Base-by-base conservation (phyloP, 2,113 vertebrate genomes). In the Kryptolebias marmoratus region DNA sequence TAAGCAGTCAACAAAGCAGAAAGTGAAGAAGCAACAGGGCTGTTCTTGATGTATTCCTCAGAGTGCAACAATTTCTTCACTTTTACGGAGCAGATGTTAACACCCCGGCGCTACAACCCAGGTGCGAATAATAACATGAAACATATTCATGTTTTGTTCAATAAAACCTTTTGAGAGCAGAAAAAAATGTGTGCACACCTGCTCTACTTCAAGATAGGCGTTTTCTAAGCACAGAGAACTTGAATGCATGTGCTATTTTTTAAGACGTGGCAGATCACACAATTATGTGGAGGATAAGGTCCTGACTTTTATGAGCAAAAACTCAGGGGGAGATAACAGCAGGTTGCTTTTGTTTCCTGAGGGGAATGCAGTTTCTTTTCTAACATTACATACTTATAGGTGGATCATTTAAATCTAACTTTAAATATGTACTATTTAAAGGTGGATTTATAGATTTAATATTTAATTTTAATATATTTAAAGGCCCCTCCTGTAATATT, bases 1-100 rank as follows among this genome's bases (percentile, higher is more conserved):
- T 77, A 80, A 60, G 73, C 61, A 80, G 62, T 59, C 58, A 77
- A 80, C 73, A 79, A 76, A 83, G 61, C 72, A 79, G 74, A 83
- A 64, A 73, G 56, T 3, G 5, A 48, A 11, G 18, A 75, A 59
- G 64, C 14, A 3, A 71, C 12, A 18, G 45, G 66, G 48, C 2
- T 67, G 44, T 82, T 54, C 62, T 79, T 55, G 14, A 70, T 27
- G 16, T 73, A 64, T 72, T 75, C 42, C 63, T 73, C 48, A 6
- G 68, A 66, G 68, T 60, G 31, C 18, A 53, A 50, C 55, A 52
- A 56, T 54, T 68, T 77, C 62, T 13, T 42, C 11, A 14, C 60
- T 80, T 61, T 42, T 68, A 31, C 30, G 64, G 36, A 65, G 68
- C 73, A 78, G 71, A 79, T 77, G 70, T 65, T 66, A 71, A 74